Base-by-base conservation (phyloP, 2,113 vertebrate species). In the Ia io region DNA sequence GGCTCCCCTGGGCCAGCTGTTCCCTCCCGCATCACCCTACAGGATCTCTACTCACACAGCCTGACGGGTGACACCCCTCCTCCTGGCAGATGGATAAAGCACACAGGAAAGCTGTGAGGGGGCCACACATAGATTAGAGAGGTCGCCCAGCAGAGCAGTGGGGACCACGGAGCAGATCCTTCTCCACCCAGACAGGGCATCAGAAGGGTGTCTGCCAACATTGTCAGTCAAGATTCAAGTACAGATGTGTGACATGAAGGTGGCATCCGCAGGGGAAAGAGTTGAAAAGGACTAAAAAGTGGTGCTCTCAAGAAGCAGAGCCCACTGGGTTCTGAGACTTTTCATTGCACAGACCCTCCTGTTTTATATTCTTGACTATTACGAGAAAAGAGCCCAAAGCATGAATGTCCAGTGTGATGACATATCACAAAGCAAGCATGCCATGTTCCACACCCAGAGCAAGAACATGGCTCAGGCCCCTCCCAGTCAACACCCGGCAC, bases 381-480 rank as follows among this genome's bases (percentile, higher is more conserved):
- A 30, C 0, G 25, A 88, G 40, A 35, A 69, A 56, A 44, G 59
- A 85, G 35, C 51, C 40, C 79, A 40, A 1, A 23, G 67, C 13
- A 14, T 40, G 25, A 53, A 63, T 23, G 5, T 49, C 17, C 13
- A 5, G 1, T 53, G 23, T 73, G 23, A 67, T 37, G 40, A 23
- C 18, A 0, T 3, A 1, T 37, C 37, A 11, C 76, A 65, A 40
- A 59, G 18, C 20, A 6, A 35, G 16, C 28, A 13, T 13, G n/a
- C 65, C 42, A 0, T 3, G 1, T 22, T 49, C 67, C 67, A 63
- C 71, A 51, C 32, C 42, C 6, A 32, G 32, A 28, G 14, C 9
- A 8, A 12, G 37, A 53, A 40, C 1, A 0, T 2, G 2, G 37
- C 44, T 77, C 0, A 3, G 3, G 18, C 30, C 5, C 47, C 16